Evolutionary conservation across 2,113 vertebrate genomes (phyloP), one percentile per base, ranked within the genome.

Genomic region (Galemys pyrenaicus): DNA sequence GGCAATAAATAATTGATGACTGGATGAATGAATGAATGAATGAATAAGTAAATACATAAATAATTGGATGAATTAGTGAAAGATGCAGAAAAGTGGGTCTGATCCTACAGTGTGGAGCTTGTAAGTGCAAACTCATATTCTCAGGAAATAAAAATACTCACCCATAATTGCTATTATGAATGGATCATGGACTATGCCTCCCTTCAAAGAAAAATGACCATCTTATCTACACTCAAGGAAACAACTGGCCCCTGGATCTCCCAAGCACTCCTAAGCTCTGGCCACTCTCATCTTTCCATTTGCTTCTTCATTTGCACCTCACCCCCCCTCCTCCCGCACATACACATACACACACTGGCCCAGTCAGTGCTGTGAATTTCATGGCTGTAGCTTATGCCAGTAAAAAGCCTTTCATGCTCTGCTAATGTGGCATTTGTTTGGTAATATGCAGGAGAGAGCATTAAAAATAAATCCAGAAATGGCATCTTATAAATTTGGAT

Each of bases 401-500:
- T 96, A 96, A 98, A 97, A 98, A 97, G 91, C 94, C 97, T 97
- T 96, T 96, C 64, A 0, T 0, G 19, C 79, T 98, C 96, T 96
- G 96, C 97, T 97, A 97, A 97, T 97, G 97, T 97, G 97, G 95
- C 95, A 95, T 96, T 97, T 96, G 94, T 97, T 96, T 91, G 87
- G 95, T 95, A 97, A 97, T 98, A 97, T 97, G 96, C 28, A 41
- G 95, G 96, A 97, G 92, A 97, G 96, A 97, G 96, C 91, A 95
- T 98, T 98, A 98, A 98, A 98, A 98, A 98, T 98, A 98, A 97
- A 98, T 96, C 96, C 96, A 97, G 97, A 98, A 98, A 98, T 92
- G 98, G 96, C 96, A 97, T 97, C 97, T 98, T 98, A 98, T 98
- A 98, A 97, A 98, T 98, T 98, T 98, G 97, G 96, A 90, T 95